Conservation (phyloP, 2,113 vertebrate genomes). For the Salminus brasiliensis region DNA sequence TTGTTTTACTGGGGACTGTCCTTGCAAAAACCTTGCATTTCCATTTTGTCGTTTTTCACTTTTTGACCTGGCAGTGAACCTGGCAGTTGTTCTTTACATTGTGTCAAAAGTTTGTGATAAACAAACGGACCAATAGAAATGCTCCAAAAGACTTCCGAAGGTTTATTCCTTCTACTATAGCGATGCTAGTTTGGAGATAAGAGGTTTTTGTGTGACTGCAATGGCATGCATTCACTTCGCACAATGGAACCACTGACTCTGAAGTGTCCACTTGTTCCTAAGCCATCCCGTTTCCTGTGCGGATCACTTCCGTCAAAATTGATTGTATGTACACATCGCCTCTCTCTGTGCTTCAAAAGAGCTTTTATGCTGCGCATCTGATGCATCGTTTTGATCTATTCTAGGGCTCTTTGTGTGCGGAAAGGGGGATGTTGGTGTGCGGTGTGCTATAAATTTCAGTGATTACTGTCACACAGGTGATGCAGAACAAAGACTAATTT, state of each 20-base stretch:
- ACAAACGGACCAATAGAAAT: no score
- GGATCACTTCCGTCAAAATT: no score
- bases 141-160: no score
- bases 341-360: background rate
- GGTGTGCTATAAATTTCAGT: background rate
- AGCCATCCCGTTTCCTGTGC: background rate
- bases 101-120: no score
- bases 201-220: no score
- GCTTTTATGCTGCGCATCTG: background rate
- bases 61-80: no score
- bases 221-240: background rate
- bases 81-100: no score
- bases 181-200: no score
- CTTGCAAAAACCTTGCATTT: no score
- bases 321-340: background rate
- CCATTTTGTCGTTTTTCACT: no score
- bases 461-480: conserved; percentile 6
- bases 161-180: no score
- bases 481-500: conserved; percentile 14
- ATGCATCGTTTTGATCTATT: conserved; percentile 13
- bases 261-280: background rate
- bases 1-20: no score
- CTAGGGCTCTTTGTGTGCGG: background rate
- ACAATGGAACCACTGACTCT: background rate
- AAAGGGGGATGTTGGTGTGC: background rate